Conservation (phyloP, 2,797 vertebrate genomes). For the Sebastolobus alascanus region DNA sequence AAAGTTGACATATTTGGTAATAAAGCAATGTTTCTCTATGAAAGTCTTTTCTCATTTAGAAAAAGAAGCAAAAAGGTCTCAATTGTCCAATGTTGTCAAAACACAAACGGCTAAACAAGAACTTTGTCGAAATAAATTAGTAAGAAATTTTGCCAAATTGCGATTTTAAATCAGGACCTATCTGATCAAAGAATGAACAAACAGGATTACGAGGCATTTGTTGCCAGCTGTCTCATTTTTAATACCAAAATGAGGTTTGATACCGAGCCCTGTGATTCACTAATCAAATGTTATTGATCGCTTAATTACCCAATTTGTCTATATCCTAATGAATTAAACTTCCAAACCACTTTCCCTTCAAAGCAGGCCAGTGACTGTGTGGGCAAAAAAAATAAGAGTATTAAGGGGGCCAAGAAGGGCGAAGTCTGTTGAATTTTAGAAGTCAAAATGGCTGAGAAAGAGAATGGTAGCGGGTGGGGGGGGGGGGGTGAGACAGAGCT, state of each 20-base stretch:
- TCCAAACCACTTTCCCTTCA: not conserved
- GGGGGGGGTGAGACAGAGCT: constrained; percentile 52
- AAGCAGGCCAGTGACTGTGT: not conserved
- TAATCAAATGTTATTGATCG: constrained; percentile 25
- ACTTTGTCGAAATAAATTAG: not conserved
- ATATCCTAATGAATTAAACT: not conserved
- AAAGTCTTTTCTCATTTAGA: not conserved
- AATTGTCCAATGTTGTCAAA: not conserved
- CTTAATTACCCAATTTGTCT: not conserved
- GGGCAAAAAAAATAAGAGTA: constrained; percentile 29
- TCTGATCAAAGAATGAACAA: not conserved
- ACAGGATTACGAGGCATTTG: not conserved
- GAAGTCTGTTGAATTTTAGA: constrained; percentile 55
- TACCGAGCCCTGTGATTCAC: not conserved
- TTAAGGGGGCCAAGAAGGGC: constrained; percentile 31
- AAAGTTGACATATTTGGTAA: no score
- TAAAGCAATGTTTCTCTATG: not conserved
- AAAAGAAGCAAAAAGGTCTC: no score
- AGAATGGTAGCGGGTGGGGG: constrained; percentile 52
- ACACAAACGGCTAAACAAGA: not conserved
- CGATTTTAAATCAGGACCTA: not conserved
- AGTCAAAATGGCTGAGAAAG: constrained; percentile 70
- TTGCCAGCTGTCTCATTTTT: not conserved
- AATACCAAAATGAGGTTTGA: not conserved
- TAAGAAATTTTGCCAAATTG: rapidly evolving